phyloP scores from a whole-genome alignment of 2,888 invertebrate species.

The Bugulina stolonifera region DNA sequence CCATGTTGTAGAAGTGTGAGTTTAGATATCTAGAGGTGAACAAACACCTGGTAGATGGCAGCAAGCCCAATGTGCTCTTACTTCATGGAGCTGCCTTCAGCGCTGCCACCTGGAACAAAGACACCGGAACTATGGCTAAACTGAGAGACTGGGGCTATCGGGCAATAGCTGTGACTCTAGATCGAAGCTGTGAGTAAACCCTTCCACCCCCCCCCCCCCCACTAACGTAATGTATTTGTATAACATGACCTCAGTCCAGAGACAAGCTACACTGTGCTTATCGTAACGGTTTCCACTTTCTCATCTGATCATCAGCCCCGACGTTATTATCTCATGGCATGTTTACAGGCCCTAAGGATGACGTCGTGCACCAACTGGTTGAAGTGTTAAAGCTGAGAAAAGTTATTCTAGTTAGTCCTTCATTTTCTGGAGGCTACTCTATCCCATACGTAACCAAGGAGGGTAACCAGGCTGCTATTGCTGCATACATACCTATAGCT shows the following conservation, averaged over 20 bases:
- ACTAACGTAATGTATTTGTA: not conserved
- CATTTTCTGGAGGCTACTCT: conserved; percentile 55
- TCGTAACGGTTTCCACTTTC: not conserved
- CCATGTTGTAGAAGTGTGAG: not conserved
- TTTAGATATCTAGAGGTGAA: not conserved
- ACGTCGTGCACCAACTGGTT: conserved; percentile 45
- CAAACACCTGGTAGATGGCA: not conserved
- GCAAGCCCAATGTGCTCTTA: not conserved
- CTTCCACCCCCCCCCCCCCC: not conserved
- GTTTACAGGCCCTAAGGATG: conserved; percentile 30
- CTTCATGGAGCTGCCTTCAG: not conserved
- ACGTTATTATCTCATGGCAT: too few relatives aligned
- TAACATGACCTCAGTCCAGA: conserved; percentile 2
- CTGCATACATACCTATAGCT: conserved; percentile 54
- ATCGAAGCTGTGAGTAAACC: not conserved
- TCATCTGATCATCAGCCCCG: not conserved
- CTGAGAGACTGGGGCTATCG: conserved; percentile 20
- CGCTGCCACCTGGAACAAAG: conserved; percentile 3
- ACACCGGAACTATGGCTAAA: conserved; percentile 2
- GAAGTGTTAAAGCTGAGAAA: conserved; percentile 36
- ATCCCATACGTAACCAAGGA: conserved; percentile 50
- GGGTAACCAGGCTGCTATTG: conserved; percentile 35
- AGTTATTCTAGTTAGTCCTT: conserved; percentile 55
- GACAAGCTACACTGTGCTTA: not conserved
- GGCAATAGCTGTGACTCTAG: not conserved